Percentiles rank a stretch among this genome's conserved stretches.
Evolutionary conservation across 2,888 invertebrate genomes (phyloP).

Genomic region (Ormyrus nitidulus): DNA sequence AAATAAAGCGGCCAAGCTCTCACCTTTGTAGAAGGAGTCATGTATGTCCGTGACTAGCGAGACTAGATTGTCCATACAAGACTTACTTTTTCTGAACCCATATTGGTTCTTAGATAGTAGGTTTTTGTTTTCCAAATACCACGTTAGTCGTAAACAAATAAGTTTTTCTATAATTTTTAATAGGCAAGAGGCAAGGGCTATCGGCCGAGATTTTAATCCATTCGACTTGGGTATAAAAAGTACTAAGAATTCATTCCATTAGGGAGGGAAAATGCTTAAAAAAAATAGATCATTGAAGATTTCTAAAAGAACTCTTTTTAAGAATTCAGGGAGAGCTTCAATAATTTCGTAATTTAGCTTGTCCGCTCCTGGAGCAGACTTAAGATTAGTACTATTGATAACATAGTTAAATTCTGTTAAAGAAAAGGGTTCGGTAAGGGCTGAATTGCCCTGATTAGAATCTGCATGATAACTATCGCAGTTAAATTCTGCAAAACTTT

Average conservation of each 20-base stretch:
- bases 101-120: not conserved
- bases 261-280: not conserved
- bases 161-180: not conserved
- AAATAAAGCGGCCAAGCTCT: not conserved
- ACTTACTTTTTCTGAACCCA: constrained; percentile 22
- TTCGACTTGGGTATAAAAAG: constrained; percentile 17
- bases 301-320: constrained; percentile 1
- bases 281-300: constrained; percentile 13
- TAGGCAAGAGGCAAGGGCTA: constrained; percentile 1
- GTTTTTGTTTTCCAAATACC: not conserved
- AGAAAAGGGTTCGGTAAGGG: not conserved
- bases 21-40: not conserved
- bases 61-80: not conserved
- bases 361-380: not conserved
- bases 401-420: not conserved
- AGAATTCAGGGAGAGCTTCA: not conserved
- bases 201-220: constrained; percentile 1
- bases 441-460: too few relatives aligned
- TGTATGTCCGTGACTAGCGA: not conserved
- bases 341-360: constrained; percentile 11
- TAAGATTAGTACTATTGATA: not conserved
- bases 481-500: too few relatives aligned
- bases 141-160: not conserved
- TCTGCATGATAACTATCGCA: too few relatives aligned
- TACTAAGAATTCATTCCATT: constrained; percentile 7